These are phyloP conservation scores for Balaeniceps rex DNA, from an alignment of 2,113 vertebrate genomes.

Conservation along the genomic window DNA sequence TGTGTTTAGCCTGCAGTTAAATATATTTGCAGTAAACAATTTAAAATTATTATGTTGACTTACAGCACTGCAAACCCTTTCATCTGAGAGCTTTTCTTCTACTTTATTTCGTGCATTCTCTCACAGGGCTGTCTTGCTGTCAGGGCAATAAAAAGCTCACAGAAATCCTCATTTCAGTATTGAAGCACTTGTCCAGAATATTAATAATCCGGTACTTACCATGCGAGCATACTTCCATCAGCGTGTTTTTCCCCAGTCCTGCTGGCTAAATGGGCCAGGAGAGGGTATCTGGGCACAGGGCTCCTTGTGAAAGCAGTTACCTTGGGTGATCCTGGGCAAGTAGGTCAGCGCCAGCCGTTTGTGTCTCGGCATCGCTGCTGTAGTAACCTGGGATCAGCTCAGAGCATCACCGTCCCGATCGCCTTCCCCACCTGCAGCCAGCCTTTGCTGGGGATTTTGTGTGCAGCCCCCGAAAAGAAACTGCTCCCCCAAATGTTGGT, in stretches of 20 bases:
- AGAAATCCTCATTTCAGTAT: slow-evolving; percentile 16
- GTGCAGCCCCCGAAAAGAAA: background rate
- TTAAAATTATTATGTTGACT: background rate
- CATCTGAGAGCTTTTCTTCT: background rate
- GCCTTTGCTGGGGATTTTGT: background rate
- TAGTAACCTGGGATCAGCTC: background rate
- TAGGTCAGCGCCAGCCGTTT: slow-evolving; percentile 18
- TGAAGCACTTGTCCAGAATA: background rate
- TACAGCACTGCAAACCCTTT: background rate
- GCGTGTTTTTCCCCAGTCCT: background rate
- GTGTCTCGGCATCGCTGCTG: background rate
- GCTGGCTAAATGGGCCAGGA: background rate
- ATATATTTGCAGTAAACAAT: slow-evolving; percentile 9
- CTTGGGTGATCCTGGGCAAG: slow-evolving; percentile 40
- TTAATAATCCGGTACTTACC: background rate
- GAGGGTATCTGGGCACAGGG: background rate
- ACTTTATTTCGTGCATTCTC: background rate
- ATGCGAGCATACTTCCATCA: background rate
- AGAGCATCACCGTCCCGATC: background rate
- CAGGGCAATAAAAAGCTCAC: background rate
- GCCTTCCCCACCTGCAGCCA: background rate
- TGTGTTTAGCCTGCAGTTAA: background rate
- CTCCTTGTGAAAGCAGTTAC: background rate
- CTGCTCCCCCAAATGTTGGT: background rate
- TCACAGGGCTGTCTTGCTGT: background rate